Evolutionary conservation across 2,113 vertebrate species (phyloP).

Genomic region (Myrmophylax atrothorax): DNA sequence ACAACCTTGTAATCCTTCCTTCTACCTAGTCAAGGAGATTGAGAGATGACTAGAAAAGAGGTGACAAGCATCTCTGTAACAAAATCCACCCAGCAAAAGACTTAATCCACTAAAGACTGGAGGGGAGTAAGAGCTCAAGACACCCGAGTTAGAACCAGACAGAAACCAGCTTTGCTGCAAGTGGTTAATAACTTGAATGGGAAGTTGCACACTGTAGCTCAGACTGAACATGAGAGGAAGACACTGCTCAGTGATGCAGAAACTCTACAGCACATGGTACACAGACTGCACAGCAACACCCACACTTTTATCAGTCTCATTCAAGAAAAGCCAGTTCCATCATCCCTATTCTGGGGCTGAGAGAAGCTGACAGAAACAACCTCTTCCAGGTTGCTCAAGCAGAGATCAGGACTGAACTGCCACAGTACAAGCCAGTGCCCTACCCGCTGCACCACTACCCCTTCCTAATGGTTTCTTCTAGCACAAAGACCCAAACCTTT

Average conservation of each 20-base stretch:
- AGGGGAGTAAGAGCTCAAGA: neutral
- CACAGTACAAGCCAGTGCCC: neutral
- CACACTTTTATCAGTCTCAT: neutral
- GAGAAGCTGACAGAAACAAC: neutral
- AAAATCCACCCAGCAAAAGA: neutral
- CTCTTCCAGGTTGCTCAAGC: neutral
- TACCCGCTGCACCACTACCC: neutral
- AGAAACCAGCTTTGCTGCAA: neutral
- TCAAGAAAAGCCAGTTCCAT: neutral
- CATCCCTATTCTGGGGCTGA: neutral
- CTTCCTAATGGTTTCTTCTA: neutral
- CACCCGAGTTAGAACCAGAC: neutral
- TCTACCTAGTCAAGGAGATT: neutral
- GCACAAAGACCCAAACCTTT: rapidly evolving
- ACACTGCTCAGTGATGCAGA: neutral
- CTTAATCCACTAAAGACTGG: neutral
- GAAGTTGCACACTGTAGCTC: neutral
- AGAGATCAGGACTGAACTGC: neutral
- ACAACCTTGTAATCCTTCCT: neutral
- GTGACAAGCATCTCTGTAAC: neutral
- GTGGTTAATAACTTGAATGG: neutral
- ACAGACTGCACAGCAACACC: neutral
- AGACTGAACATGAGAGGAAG: neutral
- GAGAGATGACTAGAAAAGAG: neutral
- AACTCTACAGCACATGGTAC: neutral